Evolutionary conservation across 1,140 invertebrate species (phyloP).

Genomic region (Ostrea edulis): DNA sequence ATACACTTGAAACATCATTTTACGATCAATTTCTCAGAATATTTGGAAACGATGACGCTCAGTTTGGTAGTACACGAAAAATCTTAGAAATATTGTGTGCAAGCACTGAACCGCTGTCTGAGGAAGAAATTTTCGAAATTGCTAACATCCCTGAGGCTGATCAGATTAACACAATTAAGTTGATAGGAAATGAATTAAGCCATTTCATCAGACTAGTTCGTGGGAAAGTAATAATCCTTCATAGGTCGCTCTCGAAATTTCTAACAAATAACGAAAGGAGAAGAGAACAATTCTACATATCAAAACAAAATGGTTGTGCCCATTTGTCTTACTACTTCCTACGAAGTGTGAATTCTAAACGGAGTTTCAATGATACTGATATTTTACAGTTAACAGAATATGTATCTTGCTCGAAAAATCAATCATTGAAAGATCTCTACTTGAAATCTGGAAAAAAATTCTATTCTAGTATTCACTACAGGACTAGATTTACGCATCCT

Average conservation of each 20-base stretch:
- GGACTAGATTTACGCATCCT: background rate
- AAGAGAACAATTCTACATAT: slow-evolving; percentile 3
- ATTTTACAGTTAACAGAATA: background rate
- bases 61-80: background rate
- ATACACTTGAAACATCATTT: slow-evolving; percentile 8
- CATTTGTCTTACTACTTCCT: background rate
- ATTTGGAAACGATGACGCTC: slow-evolving; percentile 10
- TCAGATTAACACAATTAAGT: background rate
- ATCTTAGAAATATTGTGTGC: slow-evolving; percentile 26
- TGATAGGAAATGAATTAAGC: slow-evolving; percentile 24
- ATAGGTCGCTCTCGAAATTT: slow-evolving; percentile 21
- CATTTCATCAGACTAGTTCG: slow-evolving; percentile 16
- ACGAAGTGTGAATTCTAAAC: background rate
- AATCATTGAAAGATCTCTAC: background rate
- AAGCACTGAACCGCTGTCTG: background rate
- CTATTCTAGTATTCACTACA: background rate
- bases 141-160: background rate
- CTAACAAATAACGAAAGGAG: background rate
- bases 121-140: slow-evolving; percentile 28
- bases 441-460: background rate
- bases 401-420: background rate
- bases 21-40: background rate
- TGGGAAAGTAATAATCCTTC: background rate
- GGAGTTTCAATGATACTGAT: background rate
- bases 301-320: background rate